Evolutionary conservation across 2,888 invertebrate genomes (phyloP), one percentile per base, ranked within the genome.

Genomic region (Danaus chrysippus): DNA sequence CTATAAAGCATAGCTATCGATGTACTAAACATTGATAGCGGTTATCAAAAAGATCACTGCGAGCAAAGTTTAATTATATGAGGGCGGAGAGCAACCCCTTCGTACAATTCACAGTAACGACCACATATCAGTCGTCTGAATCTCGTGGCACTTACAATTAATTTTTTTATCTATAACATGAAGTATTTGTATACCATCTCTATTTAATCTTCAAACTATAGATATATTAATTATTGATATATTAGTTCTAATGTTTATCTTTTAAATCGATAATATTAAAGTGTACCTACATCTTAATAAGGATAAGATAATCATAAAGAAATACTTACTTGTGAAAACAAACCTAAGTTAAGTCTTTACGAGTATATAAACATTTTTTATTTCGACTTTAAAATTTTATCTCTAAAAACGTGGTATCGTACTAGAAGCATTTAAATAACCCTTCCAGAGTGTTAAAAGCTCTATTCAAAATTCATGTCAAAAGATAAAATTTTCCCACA

Each of bases 121-220:
- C 86, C 84, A 79, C 86, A 85, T 86, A 83, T 84, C 78, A 81
- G 80, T 78, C 78, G 78, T 81, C 83, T 83, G 82, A 86, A 86
- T 86, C 85, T 83, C 83, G 81, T 80, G 82, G 81, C 86, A 84
- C 79, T 86, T 81, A 84, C 84, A 83, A 87, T 87, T 87, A 87
- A 84, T 86, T 87, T 87, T 86, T 86, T 76, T 70, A 74, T 71
- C 72, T 69, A 71, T 66, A 73, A 75, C 74, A 59, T 64, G 61
- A 63, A 58, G 67, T 62, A 53, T 60, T 19, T 17, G 12, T 9
- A 55, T 17, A 41, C 10, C 41, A 56, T 10, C 43, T 34, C 13
- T 13, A 46, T 19, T 46, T 46, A 17, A 49, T 49, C 17, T 17
- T 1, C 49, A 49, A 34, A 34, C 23, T 5, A 34, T 34, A 34